Evolutionary conservation across 2,113 vertebrate genomes (phyloP).

Genomic region (Bujurquina vittata): DNA sequence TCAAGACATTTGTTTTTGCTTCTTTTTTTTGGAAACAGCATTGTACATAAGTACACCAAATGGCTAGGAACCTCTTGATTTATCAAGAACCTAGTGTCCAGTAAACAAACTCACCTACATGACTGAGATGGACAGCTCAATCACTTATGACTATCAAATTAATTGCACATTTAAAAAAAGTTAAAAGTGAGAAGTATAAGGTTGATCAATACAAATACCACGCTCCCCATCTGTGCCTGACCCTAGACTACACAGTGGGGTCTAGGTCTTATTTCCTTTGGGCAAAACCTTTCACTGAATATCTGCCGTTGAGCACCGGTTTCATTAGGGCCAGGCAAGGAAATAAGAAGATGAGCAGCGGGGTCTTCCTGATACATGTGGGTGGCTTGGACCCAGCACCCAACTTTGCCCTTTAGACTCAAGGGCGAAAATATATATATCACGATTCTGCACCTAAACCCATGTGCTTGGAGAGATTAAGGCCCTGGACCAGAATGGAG

Average conservation of each 20-base stretch:
- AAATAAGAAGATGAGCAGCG: conserved; percentile 19
- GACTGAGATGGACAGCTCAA: too few relatives aligned
- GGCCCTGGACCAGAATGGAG: conserved; percentile 37
- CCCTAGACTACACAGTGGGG: not conserved
- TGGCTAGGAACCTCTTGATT: too few relatives aligned
- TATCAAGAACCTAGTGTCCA: too few relatives aligned
- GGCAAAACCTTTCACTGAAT: conserved; percentile 26
- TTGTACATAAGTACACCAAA: too few relatives aligned
- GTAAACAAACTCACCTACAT: too few relatives aligned
- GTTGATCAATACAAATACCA: conserved; percentile 5
- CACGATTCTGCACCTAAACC: conserved; percentile 16
- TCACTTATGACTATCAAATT: not conserved
- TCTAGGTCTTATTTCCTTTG: conserved; percentile 21
- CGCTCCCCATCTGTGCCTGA: not conserved
- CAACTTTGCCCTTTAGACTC: conserved; percentile 24
- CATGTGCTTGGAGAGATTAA: not conserved
- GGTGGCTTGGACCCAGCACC: conserved; percentile 38
- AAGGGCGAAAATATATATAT: conserved; percentile 12
- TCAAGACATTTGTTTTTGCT: not conserved
- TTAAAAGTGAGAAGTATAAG: not conserved
- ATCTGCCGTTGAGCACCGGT: conserved; percentile 20
- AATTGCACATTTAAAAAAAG: not conserved
- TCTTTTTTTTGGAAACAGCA: too few relatives aligned
- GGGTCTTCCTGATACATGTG: conserved; percentile 32
- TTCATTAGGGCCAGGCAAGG: conserved; percentile 14